Evolutionary conservation across 53 echinoderm and acorn worm species (phyloP), one percentile per base, ranked within the genome.

Genomic region (Hippasteria phrygiana): DNA sequence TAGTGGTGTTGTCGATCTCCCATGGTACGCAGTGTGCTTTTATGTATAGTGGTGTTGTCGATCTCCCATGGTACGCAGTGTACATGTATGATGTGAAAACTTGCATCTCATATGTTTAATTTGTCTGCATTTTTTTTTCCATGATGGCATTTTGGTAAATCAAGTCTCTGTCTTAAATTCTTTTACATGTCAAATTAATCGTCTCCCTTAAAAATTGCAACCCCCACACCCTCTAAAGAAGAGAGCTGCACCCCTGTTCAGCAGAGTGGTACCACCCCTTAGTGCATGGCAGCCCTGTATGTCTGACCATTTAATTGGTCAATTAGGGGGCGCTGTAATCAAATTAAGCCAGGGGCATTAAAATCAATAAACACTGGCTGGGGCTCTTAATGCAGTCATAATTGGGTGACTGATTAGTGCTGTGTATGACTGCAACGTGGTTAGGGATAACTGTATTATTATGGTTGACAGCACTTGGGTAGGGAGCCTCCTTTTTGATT

Each of bases 311-410:
- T 32, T 71, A 85, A 85, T 85, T 85, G 85, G 51, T 85, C 85
- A 85, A 85, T 85, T 85, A 85, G 48, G 85, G 85, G 71, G 36
- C 31, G 32, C n/a, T 85, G 85, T 85, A 85, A 85, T 85, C 71
- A 85, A 69, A 85, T 85, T 85, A 85, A 85, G 85, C 67, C 67
- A 34, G 28, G 72, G 85, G 70, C 85, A 85, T 85, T 85, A 85
- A 85, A 85, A 85, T 54, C 85, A 85, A 71, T 71, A 85, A 50
- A 85, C 70, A 85, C 70, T 85, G 71, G 85, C 85, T 71, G 85
- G 55, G n/a, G 85, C 85, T 71, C 51, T 70, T 85, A 85, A 85
- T 85, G 85, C 85, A 85, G 37, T 36, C 51, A 7, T 70, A 85
- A 85, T 85, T 85, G 71, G 39, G 70, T 70, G 35, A 70, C 48